phyloP scores from a whole-genome alignment of 2,797 vertebrate species.

The Aldrovandia affinis region DNA sequence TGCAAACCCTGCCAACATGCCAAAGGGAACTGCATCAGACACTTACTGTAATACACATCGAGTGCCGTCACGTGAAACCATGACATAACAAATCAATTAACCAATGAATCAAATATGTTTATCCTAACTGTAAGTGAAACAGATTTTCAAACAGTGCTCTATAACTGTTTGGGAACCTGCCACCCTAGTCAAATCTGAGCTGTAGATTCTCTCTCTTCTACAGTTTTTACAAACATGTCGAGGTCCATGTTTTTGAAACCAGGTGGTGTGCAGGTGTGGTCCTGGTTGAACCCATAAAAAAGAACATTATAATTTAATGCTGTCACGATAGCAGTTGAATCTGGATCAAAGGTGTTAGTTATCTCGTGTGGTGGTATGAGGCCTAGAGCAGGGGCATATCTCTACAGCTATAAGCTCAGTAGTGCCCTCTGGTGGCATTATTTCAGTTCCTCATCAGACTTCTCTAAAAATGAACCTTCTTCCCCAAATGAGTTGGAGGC shows the following conservation, averaged over 20 bases:
- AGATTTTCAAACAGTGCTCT: not conserved
- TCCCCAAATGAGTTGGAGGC: not conserved
- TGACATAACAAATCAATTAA: not conserved
- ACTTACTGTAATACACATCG: not conserved
- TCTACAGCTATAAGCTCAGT: not conserved
- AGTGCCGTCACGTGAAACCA: not conserved
- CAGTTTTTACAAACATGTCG: not conserved
- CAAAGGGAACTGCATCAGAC: not conserved
- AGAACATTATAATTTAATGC: not conserved
- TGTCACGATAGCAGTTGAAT: constrained; percentile 7
- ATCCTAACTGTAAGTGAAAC: not conserved
- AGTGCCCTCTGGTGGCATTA: constrained; percentile 10
- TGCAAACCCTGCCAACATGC: not conserved
- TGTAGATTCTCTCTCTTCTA: not conserved
- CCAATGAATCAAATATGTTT: not conserved
- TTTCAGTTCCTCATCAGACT: not conserved
- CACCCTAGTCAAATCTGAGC: not conserved
- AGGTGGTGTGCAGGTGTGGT: not conserved
- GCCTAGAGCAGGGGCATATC: not conserved
- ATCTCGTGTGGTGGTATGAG: not conserved
- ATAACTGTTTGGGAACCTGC: not conserved
- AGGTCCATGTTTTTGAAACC: not conserved
- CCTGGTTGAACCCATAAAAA: too few relatives aligned
- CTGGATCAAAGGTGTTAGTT: not conserved
- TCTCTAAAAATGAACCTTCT: not conserved